Evolutionary conservation across 2,113 vertebrate genomes (phyloP), one percentile per base, ranked within the genome.

Genomic region (Ploceus nigricollis): DNA sequence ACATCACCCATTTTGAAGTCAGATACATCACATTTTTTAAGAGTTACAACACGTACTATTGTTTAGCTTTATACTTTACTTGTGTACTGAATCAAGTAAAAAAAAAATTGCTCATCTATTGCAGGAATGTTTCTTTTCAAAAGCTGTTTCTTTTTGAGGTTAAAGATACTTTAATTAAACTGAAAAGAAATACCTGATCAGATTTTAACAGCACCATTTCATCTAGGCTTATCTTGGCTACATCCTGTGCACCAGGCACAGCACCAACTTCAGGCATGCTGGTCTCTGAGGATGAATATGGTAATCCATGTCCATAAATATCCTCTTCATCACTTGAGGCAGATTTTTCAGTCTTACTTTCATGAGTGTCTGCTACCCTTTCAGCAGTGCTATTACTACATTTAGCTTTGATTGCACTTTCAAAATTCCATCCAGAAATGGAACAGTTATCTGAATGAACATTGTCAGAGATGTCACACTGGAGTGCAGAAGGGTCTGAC

Each of bases 241-340:
- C 75, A 66, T 98, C 98, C 83, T 98, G 98, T 35, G 90, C 94
- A 73, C 86, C 95, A 28, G 39, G 51, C 50, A 82, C 92, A 22
- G 91, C 94, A 60, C 82, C 80, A 37, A 82, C 81, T 30, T 99
- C 98, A 4, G 97, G 95, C 53, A 97, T 35, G 15, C 98, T 98
- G 1, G 96, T 94, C 72, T 98, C 98, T 0, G 98, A 98, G 40
- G 98, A 97, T 3, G 98, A 98, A 51, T 96, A 98, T 0, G 98
- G 98, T 58, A 98, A 96, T 33, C 97, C 97, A 2, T 97, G 98
- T 21, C 98, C 96, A 63, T 99, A 99, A 96, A 99, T 99, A 96
- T 99, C 99, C 84, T 98, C 99, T 28, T 99, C 99, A 25, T 99
- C 99, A 64, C 99, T 99, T 63, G 99, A 99, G 27, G 97, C 75